Conservation (phyloP, 2,888 invertebrate genomes). For the Plebejus argus region DNA sequence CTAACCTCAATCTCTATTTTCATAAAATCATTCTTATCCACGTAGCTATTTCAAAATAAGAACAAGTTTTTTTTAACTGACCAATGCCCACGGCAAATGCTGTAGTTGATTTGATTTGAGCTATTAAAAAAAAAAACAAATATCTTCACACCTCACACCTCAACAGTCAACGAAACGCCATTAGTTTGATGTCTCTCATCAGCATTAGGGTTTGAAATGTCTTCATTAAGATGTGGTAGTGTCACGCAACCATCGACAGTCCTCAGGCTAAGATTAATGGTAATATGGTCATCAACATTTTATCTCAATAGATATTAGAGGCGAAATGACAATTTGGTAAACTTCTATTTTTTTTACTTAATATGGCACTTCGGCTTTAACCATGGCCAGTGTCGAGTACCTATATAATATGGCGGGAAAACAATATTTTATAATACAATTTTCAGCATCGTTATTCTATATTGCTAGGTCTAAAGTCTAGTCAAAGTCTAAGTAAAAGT, state of each 20-base stretch:
- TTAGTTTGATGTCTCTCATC: not conserved
- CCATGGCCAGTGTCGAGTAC: too few species aligned
- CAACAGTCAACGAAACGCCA: not conserved
- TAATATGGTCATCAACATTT: not conserved
- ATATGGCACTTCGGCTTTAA: too few species aligned
- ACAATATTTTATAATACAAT: too few species aligned
- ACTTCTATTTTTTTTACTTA: too few species aligned
- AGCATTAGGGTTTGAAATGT: constrained; percentile 2
- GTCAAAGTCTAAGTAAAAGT: too few species aligned
- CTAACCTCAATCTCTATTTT: too few species aligned
- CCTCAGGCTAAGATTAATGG: not conserved
- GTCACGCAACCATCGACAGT: not conserved
- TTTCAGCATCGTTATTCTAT: too few species aligned
- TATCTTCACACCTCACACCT: not conserved
- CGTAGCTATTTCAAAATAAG: not conserved
- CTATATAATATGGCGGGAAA: too few species aligned
- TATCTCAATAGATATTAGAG: not conserved
- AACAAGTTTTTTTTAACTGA: not conserved
- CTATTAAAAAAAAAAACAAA: not conserved
- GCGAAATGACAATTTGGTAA: not conserved
- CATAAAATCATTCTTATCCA: too few species aligned
- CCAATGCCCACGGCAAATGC: not conserved
- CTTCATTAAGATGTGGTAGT: not conserved
- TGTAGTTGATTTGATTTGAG: not conserved
- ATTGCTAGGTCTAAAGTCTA: too few species aligned